Evolutionary conservation across 2,888 invertebrate genomes (phyloP).

Genomic region (Lordiphosa fenestrarum): DNA sequence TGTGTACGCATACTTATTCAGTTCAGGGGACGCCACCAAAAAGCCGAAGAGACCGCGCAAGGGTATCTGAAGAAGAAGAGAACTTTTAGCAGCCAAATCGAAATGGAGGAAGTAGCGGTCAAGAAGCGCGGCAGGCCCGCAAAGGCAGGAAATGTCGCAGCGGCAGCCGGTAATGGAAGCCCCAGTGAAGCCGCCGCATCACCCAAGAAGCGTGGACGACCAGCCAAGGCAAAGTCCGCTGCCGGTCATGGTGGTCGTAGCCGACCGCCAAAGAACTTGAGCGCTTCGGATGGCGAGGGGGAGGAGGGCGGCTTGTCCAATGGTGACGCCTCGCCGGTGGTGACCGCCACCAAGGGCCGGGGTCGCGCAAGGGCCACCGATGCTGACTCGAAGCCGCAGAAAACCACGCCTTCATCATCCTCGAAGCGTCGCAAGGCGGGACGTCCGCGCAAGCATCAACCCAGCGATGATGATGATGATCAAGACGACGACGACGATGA

Average conservation of each 20-base stretch:
- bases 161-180: constrained; percentile 14
- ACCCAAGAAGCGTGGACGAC: constrained; percentile 73
- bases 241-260: constrained; percentile 16
- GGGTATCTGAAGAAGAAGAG: constrained; percentile 13
- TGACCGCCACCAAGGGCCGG: constrained; percentile 55
- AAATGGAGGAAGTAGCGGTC: constrained; percentile 40
- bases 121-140: constrained; percentile 58
- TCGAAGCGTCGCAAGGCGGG: constrained; percentile 61
- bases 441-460: constrained; percentile 61
- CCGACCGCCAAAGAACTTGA: constrained; percentile 25
- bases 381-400: constrained; percentile 25
- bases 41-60: constrained; percentile 15
- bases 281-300: constrained; percentile 38
- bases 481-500: constrained; percentile 35
- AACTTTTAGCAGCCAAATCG: constrained; percentile 1
- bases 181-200: constrained; percentile 30
- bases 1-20: constrained; percentile 7
- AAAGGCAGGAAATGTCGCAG: constrained; percentile 25
- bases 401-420: constrained; percentile 28
- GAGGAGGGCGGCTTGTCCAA: constrained; percentile 38
- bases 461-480: constrained; percentile 60
- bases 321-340: constrained; percentile 12
- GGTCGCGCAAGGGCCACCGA: constrained; percentile 39
- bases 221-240: constrained; percentile 49
- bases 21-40: constrained; percentile 31